phyloP scores from a whole-genome alignment of 2,113 vertebrate species.

The Zapornia atra region DNA sequence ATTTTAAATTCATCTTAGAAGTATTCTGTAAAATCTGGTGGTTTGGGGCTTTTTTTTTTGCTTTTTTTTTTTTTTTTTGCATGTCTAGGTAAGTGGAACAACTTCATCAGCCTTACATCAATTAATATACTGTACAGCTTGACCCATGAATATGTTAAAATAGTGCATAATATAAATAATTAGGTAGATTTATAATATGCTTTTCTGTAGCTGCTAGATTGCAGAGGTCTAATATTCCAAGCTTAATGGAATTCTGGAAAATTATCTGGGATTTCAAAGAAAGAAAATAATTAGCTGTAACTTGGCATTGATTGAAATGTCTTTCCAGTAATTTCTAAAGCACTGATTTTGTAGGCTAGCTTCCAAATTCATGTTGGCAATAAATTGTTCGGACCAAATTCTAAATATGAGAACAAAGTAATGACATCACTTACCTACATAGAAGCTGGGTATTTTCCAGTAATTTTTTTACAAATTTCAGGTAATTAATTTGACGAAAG shows the following conservation, averaged over 20 bases:
- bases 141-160: not conserved
- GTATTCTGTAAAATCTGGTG: not conserved
- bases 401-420: not conserved
- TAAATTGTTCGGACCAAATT: not conserved
- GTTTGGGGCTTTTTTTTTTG: not conserved
- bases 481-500: not conserved
- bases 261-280: not conserved
- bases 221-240: not conserved
- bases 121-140: not conserved
- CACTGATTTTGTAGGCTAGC: not conserved
- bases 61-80: not conserved
- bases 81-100: not conserved
- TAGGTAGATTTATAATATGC: not conserved
- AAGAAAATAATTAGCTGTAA: not conserved
- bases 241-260: not conserved
- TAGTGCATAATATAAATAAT: not conserved
- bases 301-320: not conserved
- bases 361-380: conserved; percentile 21
- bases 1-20: not conserved
- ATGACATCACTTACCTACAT: not conserved
- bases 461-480: conserved; percentile 9
- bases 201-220: not conserved
- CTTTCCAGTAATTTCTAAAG: not conserved
- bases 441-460: not conserved
- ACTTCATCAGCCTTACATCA: not conserved